Percentiles rank a stretch among this genome's conserved stretches.
These are phyloP conservation scores for Phymastichus coffea DNA, from an alignment of 1,140 invertebrate genomes.

Conservation along the genomic window DNA sequence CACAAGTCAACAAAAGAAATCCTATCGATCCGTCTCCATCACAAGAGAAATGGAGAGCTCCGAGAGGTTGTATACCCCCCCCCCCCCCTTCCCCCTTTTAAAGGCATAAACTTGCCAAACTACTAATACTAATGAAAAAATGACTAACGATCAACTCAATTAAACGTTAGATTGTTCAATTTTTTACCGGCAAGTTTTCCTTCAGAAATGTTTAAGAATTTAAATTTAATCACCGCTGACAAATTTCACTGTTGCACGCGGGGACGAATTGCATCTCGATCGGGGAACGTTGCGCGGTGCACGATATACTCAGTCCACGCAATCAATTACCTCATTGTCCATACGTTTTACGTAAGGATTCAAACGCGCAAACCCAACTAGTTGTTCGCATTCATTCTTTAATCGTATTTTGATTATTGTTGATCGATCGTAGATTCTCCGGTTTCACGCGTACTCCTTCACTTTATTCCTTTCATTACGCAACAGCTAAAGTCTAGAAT, in stretches of 20 bases:
- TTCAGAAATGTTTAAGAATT: background rate
- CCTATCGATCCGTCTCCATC: background rate
- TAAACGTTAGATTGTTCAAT: slow-evolving; percentile 13
- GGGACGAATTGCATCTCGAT: too few relatives aligned
- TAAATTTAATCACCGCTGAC: background rate
- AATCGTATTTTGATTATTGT: too few relatives aligned
- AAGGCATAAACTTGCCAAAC: background rate
- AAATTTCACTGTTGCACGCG: too few relatives aligned
- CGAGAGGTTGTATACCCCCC: slow-evolving; percentile 35
- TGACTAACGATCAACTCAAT: slow-evolving; percentile 24
- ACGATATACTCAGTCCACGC: too few relatives aligned
- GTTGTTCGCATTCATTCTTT: too few relatives aligned
- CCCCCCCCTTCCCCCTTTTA: too few relatives aligned
- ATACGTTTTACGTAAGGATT: too few relatives aligned
- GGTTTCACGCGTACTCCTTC: too few relatives aligned
- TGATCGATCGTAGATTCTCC: too few relatives aligned
- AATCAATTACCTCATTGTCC: too few relatives aligned
- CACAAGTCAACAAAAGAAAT: background rate
- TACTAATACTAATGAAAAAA: background rate
- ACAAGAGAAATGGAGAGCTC: slow-evolving; percentile 41
- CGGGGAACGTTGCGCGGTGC: too few relatives aligned
- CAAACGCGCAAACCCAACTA: too few relatives aligned
- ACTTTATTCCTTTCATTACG: background rate
- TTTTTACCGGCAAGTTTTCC: background rate
- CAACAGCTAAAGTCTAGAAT: background rate